A percentile compares a stretch with the other conserved stretches of the same genome.
Evolutionary conservation across 2,888 invertebrate genomes (phyloP).

Genomic region (Mayetiola destructor): DNA sequence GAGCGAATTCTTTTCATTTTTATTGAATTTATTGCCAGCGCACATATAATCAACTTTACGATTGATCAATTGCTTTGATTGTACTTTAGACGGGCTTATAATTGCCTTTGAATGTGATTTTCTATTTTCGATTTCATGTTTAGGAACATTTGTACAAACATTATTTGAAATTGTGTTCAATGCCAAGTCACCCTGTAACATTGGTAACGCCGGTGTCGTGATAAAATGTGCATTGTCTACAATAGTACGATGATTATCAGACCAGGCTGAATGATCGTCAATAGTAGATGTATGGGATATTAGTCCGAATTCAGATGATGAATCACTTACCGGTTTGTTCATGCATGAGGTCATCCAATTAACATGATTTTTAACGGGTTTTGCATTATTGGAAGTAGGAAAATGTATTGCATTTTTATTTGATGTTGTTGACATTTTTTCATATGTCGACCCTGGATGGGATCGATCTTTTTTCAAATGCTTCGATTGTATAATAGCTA

Average conservation of each 20-base stretch:
- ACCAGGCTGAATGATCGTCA: conserved; percentile 6
- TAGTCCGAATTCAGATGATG: background rate
- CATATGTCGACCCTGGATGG: background rate
- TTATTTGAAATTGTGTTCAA: conserved; percentile 1
- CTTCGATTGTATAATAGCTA: background rate
- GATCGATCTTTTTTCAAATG: background rate
- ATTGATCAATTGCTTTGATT: background rate
- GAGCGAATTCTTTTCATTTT: background rate
- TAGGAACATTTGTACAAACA: background rate
- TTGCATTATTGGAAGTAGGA: background rate
- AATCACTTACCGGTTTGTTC: background rate
- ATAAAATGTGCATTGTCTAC: background rate
- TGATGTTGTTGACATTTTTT: background rate
- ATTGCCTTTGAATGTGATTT: background rate
- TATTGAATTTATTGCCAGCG: background rate
- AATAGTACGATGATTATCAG: background rate
- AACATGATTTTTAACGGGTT: background rate
- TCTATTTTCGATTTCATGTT: background rate
- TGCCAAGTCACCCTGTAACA: conserved; percentile 13
- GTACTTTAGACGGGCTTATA: background rate
- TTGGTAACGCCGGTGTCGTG: background rate
- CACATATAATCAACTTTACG: background rate
- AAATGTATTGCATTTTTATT: background rate
- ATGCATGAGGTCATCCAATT: conserved; percentile 4
- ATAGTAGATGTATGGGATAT: too few species aligned